These are phyloP conservation scores for Gorsachius goisagi DNA, from an alignment of 2,113 vertebrate species.

Conservation along the genomic window DNA sequence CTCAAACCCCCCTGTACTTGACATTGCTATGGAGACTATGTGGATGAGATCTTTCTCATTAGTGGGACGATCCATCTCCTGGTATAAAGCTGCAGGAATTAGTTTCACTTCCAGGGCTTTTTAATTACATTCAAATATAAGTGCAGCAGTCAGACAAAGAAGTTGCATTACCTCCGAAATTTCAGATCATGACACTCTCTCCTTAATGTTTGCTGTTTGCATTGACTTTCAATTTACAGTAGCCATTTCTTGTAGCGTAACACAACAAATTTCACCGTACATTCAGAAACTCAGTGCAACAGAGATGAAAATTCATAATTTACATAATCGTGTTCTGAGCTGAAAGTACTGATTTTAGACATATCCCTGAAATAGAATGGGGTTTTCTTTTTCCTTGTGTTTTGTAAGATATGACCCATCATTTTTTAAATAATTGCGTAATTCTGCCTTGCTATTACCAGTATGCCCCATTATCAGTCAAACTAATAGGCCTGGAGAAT, in stretches of 20 bases:
- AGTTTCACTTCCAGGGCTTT: constrained; percentile 37
- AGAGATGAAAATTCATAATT: neutral
- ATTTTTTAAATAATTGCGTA: neutral
- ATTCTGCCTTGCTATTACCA: constrained; percentile 2
- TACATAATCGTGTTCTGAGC: neutral
- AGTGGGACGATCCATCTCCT: neutral
- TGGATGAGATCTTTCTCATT: neutral
- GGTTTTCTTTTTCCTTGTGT: neutral
- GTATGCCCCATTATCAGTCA: constrained; percentile 35
- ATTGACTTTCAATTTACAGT: neutral
- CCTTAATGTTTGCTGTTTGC: neutral
- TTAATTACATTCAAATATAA: neutral
- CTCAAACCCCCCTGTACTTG: neutral
- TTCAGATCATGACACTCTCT: neutral
- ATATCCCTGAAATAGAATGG: neutral
- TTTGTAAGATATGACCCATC: neutral
- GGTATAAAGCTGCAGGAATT: constrained; percentile 6
- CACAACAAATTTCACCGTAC: neutral
- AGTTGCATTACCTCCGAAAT: neutral
- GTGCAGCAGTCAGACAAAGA: neutral
- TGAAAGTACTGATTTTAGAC: neutral
- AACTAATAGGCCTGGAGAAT: constrained; percentile 47
- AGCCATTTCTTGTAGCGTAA: neutral
- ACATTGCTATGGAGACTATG: neutral
- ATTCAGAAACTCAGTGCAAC: neutral